Evolutionary conservation across 2,113 vertebrate genomes (phyloP), one percentile per base, ranked within the genome.

Genomic region (Aegithalos caudatus): DNA sequence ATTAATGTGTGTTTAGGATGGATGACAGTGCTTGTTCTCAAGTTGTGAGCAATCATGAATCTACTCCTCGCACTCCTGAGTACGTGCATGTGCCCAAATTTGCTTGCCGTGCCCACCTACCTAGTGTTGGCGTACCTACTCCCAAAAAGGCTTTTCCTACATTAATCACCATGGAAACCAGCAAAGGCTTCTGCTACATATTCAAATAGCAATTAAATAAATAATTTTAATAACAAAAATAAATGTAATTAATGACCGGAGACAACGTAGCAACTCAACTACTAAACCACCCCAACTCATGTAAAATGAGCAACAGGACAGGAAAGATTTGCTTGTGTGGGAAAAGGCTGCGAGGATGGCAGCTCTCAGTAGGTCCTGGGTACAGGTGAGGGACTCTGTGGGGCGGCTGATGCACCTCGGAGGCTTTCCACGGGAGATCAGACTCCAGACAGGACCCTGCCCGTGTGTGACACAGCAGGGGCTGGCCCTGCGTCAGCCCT

Each of bases 111-210:
- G 25, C 58, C 86, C 33, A 77, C 86, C 58, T 50, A 37, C 83
- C 37, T 27, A 73, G 20, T 47, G 42, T 6, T 7, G 16, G 44
- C 5, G 1, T 24, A 13, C 66, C 57, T 53, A 33, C n/a, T 91
- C 58, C 77, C 64, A 86, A 29, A 83, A 70, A 84, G 47, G 50
- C 42, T 93, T 87, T 76, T 82, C 53, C 54, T 37, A 73, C 50
- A 1, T 61, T 57, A 69, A 61, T 93, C 94, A 73, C 94, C 54
- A 28, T 77, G 86, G 87, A 92, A 93, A 97, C 88, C 37, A 47
- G n/a, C 0, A 3, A 77, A 64, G 45, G 74, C 67, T 90, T 88
- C 73, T 37, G 22, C 53, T 83, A 27, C 29, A 11, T 56, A 60
- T 45, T 73, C 47, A 60, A 73, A 35, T 8, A 31, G 22, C 28